A percentile compares a stretch with the other conserved stretches of the same genome.
Conservation (phyloP, 2,113 vertebrate species). For the Vanacampus margaritifer region DNA sequence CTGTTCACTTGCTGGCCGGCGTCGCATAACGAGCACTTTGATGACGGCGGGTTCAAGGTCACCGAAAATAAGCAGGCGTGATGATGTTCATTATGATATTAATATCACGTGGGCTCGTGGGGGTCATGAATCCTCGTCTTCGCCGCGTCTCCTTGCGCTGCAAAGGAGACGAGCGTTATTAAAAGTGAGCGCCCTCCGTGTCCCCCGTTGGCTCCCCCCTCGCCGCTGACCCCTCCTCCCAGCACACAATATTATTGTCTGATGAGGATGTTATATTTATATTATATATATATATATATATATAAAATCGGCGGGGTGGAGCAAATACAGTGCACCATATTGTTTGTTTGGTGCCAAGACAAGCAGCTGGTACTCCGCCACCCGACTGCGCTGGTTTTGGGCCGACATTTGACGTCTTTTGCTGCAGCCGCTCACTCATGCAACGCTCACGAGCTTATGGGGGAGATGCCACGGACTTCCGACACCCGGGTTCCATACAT, state of each 20-base stretch:
- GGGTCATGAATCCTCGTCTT: background rate
- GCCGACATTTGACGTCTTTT: conserved; percentile 21
- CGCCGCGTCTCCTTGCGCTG: background rate
- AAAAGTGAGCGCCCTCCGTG: conserved; percentile 17
- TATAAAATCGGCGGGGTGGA: conserved; percentile 30
- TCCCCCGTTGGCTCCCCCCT: background rate
- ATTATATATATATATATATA: too few species aligned
- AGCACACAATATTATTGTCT: background rate
- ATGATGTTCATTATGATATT: background rate
- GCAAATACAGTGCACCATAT: conserved; percentile 36
- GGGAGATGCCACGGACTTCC: too few species aligned
- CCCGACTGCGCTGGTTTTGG: conserved; percentile 24
- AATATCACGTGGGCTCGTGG: background rate
- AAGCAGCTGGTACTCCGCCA: conserved; percentile 57
- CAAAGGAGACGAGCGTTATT: conserved; percentile 17
- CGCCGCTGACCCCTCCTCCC: too few species aligned
- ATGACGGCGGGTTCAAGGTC: background rate
- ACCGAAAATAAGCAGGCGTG: background rate
- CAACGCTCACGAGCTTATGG: conserved; percentile 26
- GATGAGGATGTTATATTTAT: background rate
- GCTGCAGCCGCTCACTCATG: conserved; percentile 49
- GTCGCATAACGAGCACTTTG: background rate
- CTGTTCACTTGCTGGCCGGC: too few species aligned
- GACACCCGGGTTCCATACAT: too few species aligned
- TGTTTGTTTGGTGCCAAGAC: conserved; percentile 63